Base-by-base conservation (phyloP, 2,113 vertebrate genomes). In the Paramormyrops kingsleyae region DNA sequence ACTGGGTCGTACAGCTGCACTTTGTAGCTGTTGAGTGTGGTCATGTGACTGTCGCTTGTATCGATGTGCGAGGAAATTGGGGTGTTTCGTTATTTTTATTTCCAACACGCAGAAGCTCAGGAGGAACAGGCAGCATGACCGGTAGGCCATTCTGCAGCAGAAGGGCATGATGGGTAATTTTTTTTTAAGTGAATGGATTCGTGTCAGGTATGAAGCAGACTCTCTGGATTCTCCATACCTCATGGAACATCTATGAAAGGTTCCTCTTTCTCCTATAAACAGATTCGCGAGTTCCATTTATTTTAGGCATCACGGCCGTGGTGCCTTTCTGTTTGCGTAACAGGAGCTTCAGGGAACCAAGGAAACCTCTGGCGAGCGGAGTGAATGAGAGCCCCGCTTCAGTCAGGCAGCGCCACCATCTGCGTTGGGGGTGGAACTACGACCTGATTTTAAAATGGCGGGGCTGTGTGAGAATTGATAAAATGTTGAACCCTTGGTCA, bases 261-360 rank as follows among this genome's bases (percentile, higher is more conserved):
- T 39, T 80, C 74, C 13, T 42, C 74, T 80, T 80, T 80, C 31
- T 80, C 13, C 31, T 42, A 39, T 80, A 42, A 35, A 42, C 35
- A 80, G 21, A 84, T 47, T n/a, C n/a, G n/a, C 35, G n/a, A 88
- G 49, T 80, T 87, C 50, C 31, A n/a, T 19, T 83, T 56, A 35
- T 47, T 84, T 49, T 70, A 70, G 84, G 87, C 83, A 89, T 84
- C 87, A 84, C 62, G 88, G 88, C 56, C 80, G 49, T 86, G 31
- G 91, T 56, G 91, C 91, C 86, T 44, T 46, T 84, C 50, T 39
- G 56, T 42, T 66, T 80, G 47, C 53, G 77, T 85, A 53, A 77
- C 66, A 88, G 90, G 44, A 91, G 88, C 92, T 93, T 88, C 88
- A 91, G 92, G 92, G 90, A 91, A 94, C 93, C 93, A 53, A 77